These are phyloP conservation scores for Apamea anceps DNA, from an alignment of 2,888 invertebrate species.

Conservation along the genomic window DNA sequence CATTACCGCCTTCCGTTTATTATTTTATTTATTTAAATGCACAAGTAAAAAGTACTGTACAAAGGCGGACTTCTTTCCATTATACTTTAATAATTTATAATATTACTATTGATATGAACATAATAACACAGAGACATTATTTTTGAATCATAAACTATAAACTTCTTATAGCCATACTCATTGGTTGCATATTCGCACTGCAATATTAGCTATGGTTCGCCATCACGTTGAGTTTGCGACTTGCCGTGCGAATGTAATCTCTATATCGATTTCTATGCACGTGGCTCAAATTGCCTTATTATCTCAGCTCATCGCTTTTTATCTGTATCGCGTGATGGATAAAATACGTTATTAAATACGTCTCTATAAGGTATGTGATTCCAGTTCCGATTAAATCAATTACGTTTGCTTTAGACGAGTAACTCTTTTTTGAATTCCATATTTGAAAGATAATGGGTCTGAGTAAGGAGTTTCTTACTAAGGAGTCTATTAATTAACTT, in stretches of 20 bases:
- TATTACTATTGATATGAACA: not conserved
- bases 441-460: not conserved
- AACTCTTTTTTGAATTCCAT: not conserved
- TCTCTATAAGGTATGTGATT: conserved; percentile 4
- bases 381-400: not conserved
- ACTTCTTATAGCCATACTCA: not conserved
- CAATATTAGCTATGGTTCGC: conserved; percentile 12
- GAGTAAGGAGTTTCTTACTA: not conserved
- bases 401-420: not conserved
- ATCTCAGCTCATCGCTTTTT: conserved; percentile 41
- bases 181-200: conserved; percentile 3
- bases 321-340: conserved; percentile 53
- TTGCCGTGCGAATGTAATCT: conserved; percentile 43
- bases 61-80: not conserved
- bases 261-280: conserved; percentile 47
- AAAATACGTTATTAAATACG: conserved; percentile 23
- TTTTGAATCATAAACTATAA: conserved; percentile 2
- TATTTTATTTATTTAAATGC: not conserved
- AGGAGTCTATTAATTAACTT: not conserved
- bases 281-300: conserved; percentile 47
- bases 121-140: conserved; percentile 2
- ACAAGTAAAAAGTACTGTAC: not conserved
- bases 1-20: not conserved
- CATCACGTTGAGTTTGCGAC: conserved; percentile 39
- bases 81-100: not conserved